Conservation (phyloP, 1,140 invertebrate species). For the Nebria ingens region DNA sequence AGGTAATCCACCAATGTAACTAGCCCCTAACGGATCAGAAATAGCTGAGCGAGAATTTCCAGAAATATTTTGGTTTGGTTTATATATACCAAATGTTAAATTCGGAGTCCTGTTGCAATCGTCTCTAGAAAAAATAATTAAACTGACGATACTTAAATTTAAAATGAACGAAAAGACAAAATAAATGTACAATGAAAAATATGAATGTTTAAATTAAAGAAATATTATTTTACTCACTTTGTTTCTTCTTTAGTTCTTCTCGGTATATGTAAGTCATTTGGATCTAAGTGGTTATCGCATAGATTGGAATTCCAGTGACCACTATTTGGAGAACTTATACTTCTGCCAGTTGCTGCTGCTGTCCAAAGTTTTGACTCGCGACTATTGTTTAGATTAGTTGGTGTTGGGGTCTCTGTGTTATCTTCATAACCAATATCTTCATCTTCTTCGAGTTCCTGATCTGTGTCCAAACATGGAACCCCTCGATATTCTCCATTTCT, state of each 20-base stretch:
- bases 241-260: slow-evolving; percentile 20
- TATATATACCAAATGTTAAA: slow-evolving; percentile 31
- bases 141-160: slow-evolving; percentile 11
- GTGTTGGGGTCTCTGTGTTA: slow-evolving; percentile 33
- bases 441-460: slow-evolving; percentile 39
- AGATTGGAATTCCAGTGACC: slow-evolving; percentile 10
- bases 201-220: no score
- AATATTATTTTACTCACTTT: slow-evolving; percentile 19
- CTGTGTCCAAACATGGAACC: slow-evolving; percentile 51
- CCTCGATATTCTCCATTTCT: slow-evolving; percentile 58
- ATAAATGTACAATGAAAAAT: no score
- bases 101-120: slow-evolving; percentile 27
- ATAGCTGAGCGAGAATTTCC: background rate
- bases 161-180: background rate
- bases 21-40: background rate
- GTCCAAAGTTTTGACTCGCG: background rate
- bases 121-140: slow-evolving; percentile 32
- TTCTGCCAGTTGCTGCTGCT: slow-evolving; percentile 1
- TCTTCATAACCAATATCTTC: slow-evolving; percentile 36
- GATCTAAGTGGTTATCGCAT: slow-evolving; percentile 15
- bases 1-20: background rate
- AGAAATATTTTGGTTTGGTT: background rate
- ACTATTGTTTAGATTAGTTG: slow-evolving; percentile 24
- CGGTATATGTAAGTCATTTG: slow-evolving; percentile 26
- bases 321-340: background rate